phyloP scores from a whole-genome alignment of 2,797 vertebrate genomes.

The Eulemur albifrons region DNA sequence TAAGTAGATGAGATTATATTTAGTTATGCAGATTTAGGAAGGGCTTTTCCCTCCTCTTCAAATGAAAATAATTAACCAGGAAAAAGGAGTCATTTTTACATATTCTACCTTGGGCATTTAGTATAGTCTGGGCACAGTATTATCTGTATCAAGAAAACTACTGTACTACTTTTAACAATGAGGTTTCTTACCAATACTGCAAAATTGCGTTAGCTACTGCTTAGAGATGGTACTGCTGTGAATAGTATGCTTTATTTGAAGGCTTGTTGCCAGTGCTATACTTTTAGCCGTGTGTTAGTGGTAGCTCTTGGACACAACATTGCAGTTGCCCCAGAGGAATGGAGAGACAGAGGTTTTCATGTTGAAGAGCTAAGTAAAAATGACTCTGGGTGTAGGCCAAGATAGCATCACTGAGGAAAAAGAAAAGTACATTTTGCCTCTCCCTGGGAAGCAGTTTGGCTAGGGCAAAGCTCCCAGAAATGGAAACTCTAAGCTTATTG shows the following conservation, averaged over 20 bases:
- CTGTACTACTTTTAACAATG: background rate
- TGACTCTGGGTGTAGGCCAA: background rate
- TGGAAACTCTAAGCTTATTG: constrained; percentile 1
- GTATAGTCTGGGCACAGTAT: background rate
- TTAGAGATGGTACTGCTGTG: background rate
- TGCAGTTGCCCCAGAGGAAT: background rate
- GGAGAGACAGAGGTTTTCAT: constrained; percentile 21
- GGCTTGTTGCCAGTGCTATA: background rate
- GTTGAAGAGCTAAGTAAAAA: constrained; percentile 38
- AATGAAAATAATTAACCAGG: constrained; percentile 11
- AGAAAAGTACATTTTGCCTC: background rate
- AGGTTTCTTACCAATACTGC: background rate
- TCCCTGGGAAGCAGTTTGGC: constrained; percentile 9
- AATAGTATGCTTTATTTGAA: background rate
- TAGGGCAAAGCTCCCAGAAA: background rate
- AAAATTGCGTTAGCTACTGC: background rate
- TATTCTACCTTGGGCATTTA: background rate
- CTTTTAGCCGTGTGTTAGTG: background rate
- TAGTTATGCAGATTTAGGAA: constrained; percentile 7
- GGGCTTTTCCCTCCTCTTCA: background rate
- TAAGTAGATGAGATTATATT: constrained; percentile 15
- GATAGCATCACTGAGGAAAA: background rate
- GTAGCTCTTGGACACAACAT: background rate
- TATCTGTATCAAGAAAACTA: background rate
- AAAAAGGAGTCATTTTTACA: constrained; percentile 1